These are phyloP conservation scores for Caradrina kadenii DNA, from an alignment of 2,888 invertebrate species.

Conservation along the genomic window DNA sequence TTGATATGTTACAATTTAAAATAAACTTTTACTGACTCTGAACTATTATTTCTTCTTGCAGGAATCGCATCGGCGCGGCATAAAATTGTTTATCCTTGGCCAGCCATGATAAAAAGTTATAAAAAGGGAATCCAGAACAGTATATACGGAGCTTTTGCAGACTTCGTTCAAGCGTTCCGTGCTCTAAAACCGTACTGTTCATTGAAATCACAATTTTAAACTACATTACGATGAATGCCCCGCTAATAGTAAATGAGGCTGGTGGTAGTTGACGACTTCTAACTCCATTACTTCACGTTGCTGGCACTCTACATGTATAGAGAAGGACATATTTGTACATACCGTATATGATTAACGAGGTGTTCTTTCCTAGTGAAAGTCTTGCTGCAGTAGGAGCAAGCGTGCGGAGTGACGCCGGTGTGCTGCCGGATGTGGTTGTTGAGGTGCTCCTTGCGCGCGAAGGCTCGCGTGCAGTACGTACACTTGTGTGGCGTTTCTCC, in stretches of 20 bases:
- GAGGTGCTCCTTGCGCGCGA: slow-evolving; percentile 96
- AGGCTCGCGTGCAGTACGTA: slow-evolving; percentile 89
- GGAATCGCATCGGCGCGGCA: slow-evolving; percentile 8
- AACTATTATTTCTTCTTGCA: slow-evolving; percentile 23
- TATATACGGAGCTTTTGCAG: slow-evolving; percentile 26
- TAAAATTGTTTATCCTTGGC: slow-evolving; percentile 18
- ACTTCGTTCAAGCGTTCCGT: slow-evolving; percentile 54
- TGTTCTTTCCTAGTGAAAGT: slow-evolving; percentile 94
- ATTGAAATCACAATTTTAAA: slow-evolving; percentile 13
- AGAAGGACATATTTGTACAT: slow-evolving; percentile 47
- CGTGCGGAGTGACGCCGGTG: slow-evolving; percentile 93
- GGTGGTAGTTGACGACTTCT: background rate
- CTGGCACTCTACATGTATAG: slow-evolving; percentile 1
- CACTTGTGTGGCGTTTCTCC: slow-evolving; percentile 95
- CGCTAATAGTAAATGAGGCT: background rate
- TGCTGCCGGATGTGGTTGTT: slow-evolving; percentile 96
- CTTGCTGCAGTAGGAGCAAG: slow-evolving; percentile 93
- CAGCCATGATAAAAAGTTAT: slow-evolving; percentile 19
- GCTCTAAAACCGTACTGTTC: slow-evolving; percentile 19
- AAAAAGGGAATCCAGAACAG: slow-evolving; percentile 17
- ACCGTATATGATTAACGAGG: slow-evolving; percentile 92
- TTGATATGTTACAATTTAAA: background rate
- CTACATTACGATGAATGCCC: slow-evolving; percentile 1
- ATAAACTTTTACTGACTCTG: background rate
- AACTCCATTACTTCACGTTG: background rate